These are phyloP conservation scores for Pseudococcus jackbeardsleyi DNA, from an alignment of 2,888 invertebrate species.

Conservation along the genomic window DNA sequence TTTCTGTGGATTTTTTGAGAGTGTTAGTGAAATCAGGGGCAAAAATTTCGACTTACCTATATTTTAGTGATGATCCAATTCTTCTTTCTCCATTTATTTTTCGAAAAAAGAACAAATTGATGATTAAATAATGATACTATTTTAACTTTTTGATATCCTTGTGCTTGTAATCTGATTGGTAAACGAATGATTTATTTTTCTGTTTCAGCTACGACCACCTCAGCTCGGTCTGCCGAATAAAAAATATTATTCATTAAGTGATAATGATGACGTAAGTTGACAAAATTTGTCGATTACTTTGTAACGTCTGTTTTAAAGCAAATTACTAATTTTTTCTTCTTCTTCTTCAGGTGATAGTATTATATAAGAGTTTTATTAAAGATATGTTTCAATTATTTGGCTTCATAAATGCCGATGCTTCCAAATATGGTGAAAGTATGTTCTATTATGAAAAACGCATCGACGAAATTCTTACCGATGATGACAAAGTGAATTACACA, in stretches of 20 bases:
- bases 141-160: no score
- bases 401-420: constrained; percentile 71
- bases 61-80: no score
- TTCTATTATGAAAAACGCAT: constrained; percentile 74
- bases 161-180: no score
- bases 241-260: constrained; percentile 36
- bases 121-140: no score
- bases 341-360: constrained; percentile 70
- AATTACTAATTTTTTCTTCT: neutral
- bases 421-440: constrained; percentile 72
- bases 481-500: constrained; percentile 69
- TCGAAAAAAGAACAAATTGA: no score
- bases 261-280: constrained; percentile 35
- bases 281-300: no score
- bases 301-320: neutral
- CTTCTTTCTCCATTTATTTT: no score
- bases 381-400: constrained; percentile 72
- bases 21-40: no score
- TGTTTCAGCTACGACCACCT: constrained; percentile 52
- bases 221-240: constrained; percentile 47
- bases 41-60: no score
- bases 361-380: constrained; percentile 73
- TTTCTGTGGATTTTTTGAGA: no score
- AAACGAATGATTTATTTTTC: no score
- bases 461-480: constrained; percentile 72